Base-by-base conservation (phyloP, 2,113 vertebrate genomes). In the Stictonetta naevosa region DNA sequence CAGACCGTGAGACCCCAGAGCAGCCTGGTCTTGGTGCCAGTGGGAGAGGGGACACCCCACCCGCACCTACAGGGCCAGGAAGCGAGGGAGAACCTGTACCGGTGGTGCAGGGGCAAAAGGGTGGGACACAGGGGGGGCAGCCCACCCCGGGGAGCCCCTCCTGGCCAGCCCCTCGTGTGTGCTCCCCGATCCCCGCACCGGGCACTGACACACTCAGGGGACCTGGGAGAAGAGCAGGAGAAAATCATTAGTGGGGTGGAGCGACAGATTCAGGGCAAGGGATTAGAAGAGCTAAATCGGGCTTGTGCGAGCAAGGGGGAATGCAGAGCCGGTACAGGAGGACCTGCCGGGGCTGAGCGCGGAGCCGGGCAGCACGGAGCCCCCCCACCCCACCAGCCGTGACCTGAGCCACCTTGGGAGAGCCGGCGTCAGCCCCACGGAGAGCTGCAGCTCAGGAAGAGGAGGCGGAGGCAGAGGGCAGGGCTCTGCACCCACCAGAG, bases 221-320 rank as follows among this genome's bases (percentile, higher is more conserved):
- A 95, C 91, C 91, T 73, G 95, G 23, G 94, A 95, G 91, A 91
- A 75, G 58, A 96, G 84, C 91, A 91, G 66, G 58, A 95, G 91
- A 96, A 97, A 97, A 97, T 95, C 95, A 92, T 97, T 97, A 96
- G 94, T 85, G 89, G 96, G 89, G 94, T 97, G 94, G 96, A 96
- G 91, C 91, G 91, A 97, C 96, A 96, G 95, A 97, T 97, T 95
- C 95, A 95, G 95, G 95, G 81, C 94, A 96, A 84, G 95, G 92
- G 96, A 97, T 97, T 97, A 97, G 86, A 95, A 78, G 63, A 95
- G 93, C 94, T 97, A 97, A 95, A 97, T 96, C 29, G 0, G 88
- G 94, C 92, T 96, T 15, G 38, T 83, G 82, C 8, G 33, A 96
- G 84, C 92, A 88, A 93, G 64, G 76, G 85, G 80, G 93, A 95